Evolutionary conservation across 1,140 invertebrate species (phyloP), one percentile per base, ranked within the genome.

Genomic region (Ceratosolen fusciceps): DNA sequence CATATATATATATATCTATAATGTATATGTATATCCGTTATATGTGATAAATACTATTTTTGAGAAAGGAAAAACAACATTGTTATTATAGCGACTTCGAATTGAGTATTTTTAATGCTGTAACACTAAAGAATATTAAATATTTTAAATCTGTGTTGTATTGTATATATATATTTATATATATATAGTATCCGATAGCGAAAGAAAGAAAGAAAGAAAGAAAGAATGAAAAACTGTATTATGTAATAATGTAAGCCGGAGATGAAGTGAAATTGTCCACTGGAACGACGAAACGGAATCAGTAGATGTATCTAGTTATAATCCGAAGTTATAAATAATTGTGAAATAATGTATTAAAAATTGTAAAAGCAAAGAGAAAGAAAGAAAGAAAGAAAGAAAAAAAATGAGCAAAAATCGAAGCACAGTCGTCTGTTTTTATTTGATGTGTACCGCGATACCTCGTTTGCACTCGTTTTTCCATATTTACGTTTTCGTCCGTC

Each of bases 341-440:
- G 54, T 78, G 49, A 71, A 74, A 75, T 54, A 68, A 72, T 60
- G 70, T 75, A 71, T 70, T 39, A 80, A 74, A 67, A 58, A 12
- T 60, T 65, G 5, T 34, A 29, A 54, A 26, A 60, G n/a, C n/a
- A n/a, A n/a, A n/a, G n/a, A n/a, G n/a, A 58, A 58, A 58, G 16
- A 68, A 29, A 47, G n/a, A n/a, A n/a, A n/a, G n/a, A n/a, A n/a
- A n/a, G n/a, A n/a, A n/a, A n/a, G n/a, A n/a, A n/a, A n/a, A n/a
- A n/a, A n/a, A n/a, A n/a, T n/a, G n/a, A n/a, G n/a, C n/a, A n/a
- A n/a, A n/a, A n/a, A n/a, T n/a, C n/a, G n/a, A n/a, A n/a, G n/a
- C n/a, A n/a, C n/a, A n/a, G n/a, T n/a, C n/a, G n/a, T n/a, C n/a
- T n/a, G n/a, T n/a, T n/a, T n/a, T n/a, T n/a, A n/a, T n/a, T n/a